phyloP scores from a whole-genome alignment of 2,113 vertebrate species.

The Microtus montanus region DNA sequence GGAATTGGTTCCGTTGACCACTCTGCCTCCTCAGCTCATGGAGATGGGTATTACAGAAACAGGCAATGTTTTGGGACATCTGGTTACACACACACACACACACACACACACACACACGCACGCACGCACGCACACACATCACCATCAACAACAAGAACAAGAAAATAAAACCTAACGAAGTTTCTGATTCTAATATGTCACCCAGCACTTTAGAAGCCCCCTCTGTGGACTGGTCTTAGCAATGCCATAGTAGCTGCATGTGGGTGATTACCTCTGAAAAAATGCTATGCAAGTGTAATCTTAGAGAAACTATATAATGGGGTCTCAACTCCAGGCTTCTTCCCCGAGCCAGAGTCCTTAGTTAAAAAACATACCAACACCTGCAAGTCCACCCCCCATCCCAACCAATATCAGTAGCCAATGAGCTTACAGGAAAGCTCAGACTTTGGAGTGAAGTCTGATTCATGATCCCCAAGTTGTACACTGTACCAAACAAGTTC shows the following conservation, averaged over 20 bases:
- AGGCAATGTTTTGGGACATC: neutral
- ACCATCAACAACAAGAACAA: neutral
- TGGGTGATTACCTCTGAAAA: neutral
- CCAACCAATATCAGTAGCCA: neutral
- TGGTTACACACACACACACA: neutral
- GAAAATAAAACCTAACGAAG: neutral
- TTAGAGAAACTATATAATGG: neutral
- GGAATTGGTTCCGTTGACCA: neutral
- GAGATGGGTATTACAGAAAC: neutral
- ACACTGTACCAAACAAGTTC: neutral
- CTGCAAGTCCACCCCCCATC: neutral
- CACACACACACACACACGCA: neutral
- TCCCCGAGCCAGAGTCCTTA: neutral
- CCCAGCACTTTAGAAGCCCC: neutral
- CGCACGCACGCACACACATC: neutral
- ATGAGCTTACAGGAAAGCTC: neutral
- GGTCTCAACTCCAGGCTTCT: neutral
- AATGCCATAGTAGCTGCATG: neutral
- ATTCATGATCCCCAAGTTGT: neutral
- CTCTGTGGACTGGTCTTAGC: neutral
- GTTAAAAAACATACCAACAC: neutral
- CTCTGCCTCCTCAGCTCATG: no score
- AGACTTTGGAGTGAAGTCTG: constrained; percentile 11
- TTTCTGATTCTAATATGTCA: neutral
- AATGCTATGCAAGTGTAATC: neutral